Conservation (phyloP, 1,140 invertebrate species). For the Drosophila seguyi region DNA sequence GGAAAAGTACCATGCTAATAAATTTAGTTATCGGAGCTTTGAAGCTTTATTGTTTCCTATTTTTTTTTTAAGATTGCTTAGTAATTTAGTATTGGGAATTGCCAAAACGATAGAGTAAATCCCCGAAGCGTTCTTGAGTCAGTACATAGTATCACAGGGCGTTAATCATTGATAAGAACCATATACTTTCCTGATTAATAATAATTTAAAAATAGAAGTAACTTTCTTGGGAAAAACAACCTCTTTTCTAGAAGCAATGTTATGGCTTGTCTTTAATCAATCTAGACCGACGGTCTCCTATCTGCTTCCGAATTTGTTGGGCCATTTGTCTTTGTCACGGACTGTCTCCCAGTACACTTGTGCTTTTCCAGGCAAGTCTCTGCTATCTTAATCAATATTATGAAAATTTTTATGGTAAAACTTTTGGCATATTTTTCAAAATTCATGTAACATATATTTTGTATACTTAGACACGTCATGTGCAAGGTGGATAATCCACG, state of each 20-base stretch:
- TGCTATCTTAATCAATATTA: conserved; percentile 24
- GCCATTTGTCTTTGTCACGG: conserved; percentile 31
- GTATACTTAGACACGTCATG: background rate
- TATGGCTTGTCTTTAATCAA: conserved; percentile 31
- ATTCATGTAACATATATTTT: background rate
- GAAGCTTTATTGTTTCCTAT: background rate
- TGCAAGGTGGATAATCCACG: background rate
- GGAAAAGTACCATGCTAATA: background rate
- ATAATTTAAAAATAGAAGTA: conserved; percentile 23
- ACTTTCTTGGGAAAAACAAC: conserved; percentile 5
- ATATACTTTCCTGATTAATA: conserved; percentile 24
- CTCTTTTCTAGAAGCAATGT: background rate
- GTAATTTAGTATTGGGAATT: background rate
- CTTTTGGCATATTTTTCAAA: background rate
- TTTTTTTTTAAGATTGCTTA: background rate
- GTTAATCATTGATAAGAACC: conserved; percentile 12
- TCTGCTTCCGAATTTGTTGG: conserved; percentile 7
- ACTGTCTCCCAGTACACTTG: background rate
- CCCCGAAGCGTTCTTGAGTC: background rate
- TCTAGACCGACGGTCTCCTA: conserved; percentile 9
- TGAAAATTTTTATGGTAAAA: background rate
- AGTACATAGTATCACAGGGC: conserved; percentile 1
- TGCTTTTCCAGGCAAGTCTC: conserved; percentile 6
- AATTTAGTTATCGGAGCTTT: conserved; percentile 14
- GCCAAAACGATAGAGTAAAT: conserved; percentile 21